Evolutionary conservation across 2,113 vertebrate genomes (phyloP), one percentile per base, ranked within the genome.

Genomic region (Helogale parvula): DNA sequence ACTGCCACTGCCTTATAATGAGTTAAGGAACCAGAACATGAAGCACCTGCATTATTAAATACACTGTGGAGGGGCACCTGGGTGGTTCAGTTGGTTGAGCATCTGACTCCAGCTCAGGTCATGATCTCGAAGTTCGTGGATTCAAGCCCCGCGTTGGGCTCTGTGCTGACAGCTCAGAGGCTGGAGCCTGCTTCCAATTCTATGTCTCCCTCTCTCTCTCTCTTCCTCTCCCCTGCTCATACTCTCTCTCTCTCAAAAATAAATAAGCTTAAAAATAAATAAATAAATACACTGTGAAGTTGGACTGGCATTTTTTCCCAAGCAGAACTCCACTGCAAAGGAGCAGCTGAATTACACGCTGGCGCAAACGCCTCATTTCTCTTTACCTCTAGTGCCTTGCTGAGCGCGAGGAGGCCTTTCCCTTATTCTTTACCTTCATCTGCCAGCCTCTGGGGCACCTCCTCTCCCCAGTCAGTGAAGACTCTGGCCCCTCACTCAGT

Each of bases 81-180:
- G 52, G 52, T 54, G 52, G 52, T 3, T 17, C 52, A 15, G 16
- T 54, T 1, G 16, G 52, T 17, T 54, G 15, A 5, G 52, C 52
- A 17, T 54, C 52, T 1, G 15, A 54, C 52, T 54, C 1, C 0
- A 3, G 16, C 52, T 54, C 4, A 1, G 52, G 15, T 54, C 15
- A 54, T 17, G 52, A 54, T 54, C 52, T 54, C 52, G 3, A 16
- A 54, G 52, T 54, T 17, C 4, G 16, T 54, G 52, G 52, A 16
- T 54, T 54, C 52, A 5, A 54, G 52, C 52, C 14, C 52, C 15
- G 5, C 1, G 16, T 54, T 0, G 0, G 52, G 52, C 52, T 54
- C 52, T 54, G 52, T 54, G 52, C 52, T 54, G 52, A 17, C 16
- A 54, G 52, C 52, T 54, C 15, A 54, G 52, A 54, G 52, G 4